Base-by-base conservation (phyloP, 1,140 invertebrate species). In the Zophobas morio region DNA sequence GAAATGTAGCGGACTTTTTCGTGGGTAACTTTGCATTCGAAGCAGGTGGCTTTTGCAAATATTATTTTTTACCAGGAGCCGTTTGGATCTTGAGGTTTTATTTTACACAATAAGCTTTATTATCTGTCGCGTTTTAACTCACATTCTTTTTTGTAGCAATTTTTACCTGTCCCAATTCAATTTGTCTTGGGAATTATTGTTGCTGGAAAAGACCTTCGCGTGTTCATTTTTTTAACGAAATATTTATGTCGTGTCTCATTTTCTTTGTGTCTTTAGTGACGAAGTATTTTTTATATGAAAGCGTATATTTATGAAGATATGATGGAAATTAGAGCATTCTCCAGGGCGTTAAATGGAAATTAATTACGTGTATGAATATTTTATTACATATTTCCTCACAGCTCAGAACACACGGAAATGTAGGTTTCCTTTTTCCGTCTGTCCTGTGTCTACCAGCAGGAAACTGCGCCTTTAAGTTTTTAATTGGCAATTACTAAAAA, bases 141-240 rank as follows among this genome's bases (percentile, higher is more conserved):
- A 42, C 42, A 32, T 42, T 66, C n/a, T 5, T 33, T 66, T 66
- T 66, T 66, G 20, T 36, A 4, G 60, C 32, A 40, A 66, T 40
- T 40, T 32, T 35, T 39, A 60, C 36, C 56, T 60, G 56, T 60
- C 56, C 56, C 56, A 66, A 42, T 66, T 42, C 60, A 66, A 66
- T 66, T 66, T 66, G 60, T 66, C 60, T 51, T 51, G 60, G 6
- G 39, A 39, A 60, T 60, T 46, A 66, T 66, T 39, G 60, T 42
- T 63, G 33, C 8, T 1, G 4, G n/a, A 63, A 39, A n/a, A 36
- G 57, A 20, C 57, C 20, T 42, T 66, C 33, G 60, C 60, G 60
- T 66, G 60, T 36, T 66, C 20, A 40, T 35, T 66, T 51, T 42
- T 66, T 66, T 42, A 66, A 40, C n/a, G 60, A 40, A 51, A 66